A percentile compares a stretch with the other conserved stretches of the same genome.
These are phyloP conservation scores for Romanogobio albipinnatus DNA, from an alignment of 2,113 vertebrate species.

Conservation along the genomic window DNA sequence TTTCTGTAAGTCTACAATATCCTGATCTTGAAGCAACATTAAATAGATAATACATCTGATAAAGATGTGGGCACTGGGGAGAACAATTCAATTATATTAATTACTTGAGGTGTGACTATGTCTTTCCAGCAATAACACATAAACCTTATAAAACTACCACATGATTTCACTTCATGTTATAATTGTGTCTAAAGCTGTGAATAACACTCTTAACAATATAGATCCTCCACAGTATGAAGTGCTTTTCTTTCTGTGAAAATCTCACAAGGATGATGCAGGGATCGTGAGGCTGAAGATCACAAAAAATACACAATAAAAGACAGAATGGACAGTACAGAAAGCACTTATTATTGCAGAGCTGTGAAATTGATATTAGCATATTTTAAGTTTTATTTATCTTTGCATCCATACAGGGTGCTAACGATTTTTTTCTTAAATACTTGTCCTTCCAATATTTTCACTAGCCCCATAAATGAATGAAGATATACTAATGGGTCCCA, in stretches of 20 bases:
- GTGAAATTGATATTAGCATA: neutral
- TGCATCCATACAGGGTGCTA: too few species aligned
- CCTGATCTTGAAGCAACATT: slow-evolving; percentile 17
- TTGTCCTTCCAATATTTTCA: too few species aligned
- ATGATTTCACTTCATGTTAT: neutral
- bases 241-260: neutral
- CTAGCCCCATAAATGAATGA: too few species aligned
- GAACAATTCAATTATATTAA: neutral
- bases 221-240: neutral
- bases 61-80: neutral
- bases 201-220: neutral
- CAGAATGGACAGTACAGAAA: too few species aligned
- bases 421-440: too few species aligned
- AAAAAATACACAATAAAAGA: neutral
- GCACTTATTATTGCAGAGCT: neutral
- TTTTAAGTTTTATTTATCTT: too few species aligned
- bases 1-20: neutral
- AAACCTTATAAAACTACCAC: neutral
- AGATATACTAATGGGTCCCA: too few species aligned
- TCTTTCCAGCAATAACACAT: neutral
- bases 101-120: neutral
- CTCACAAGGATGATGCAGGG: neutral
- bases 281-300: neutral
- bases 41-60: slow-evolving; percentile 4
- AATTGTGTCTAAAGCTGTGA: neutral